Percentiles rank a stretch among this genome's conserved stretches.
Conservation (phyloP, 2,888 invertebrate genomes). For the Sicus ferrugineus region DNA sequence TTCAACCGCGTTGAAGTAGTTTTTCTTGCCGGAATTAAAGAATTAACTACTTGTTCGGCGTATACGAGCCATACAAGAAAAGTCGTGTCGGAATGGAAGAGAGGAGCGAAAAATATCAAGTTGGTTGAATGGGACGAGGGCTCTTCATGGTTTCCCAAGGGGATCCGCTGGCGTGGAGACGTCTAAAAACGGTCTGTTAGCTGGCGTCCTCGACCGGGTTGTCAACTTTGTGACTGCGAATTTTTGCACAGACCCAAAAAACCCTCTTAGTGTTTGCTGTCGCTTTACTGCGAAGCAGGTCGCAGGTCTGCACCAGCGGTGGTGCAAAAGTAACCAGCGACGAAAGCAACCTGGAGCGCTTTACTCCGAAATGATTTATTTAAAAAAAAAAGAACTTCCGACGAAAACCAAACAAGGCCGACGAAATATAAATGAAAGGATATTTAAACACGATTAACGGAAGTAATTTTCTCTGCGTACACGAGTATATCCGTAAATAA, state of each 20-base stretch:
- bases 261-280: not conserved
- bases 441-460: too few relatives aligned
- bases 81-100: not conserved
- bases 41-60: not conserved
- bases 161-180: too few relatives aligned
- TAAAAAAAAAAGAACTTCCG: not conserved
- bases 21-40: not conserved
- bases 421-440: not conserved
- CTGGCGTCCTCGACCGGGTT: conserved; percentile 20
- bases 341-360: conserved; percentile 13
- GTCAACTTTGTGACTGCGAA: conserved; percentile 18
- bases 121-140: too few relatives aligned
- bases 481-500: too few relatives aligned
- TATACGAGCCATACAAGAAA: not conserved
- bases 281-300: not conserved
- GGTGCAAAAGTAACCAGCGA: conserved; percentile 28
- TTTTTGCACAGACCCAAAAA: not conserved
- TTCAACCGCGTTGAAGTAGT: not conserved
- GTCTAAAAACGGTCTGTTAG: not conserved
- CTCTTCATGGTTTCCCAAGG: too few relatives aligned
- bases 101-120: not conserved
- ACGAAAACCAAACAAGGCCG: not conserved
- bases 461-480: too few relatives aligned
- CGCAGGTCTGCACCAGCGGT: conserved; percentile 11
- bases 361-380: conserved; percentile 25